Percentiles rank a stretch among this genome's conserved stretches.
These are phyloP conservation scores for Porites evermanni DNA, from an alignment of 92 coral and sea anemone genomes.

Conservation along the genomic window DNA sequence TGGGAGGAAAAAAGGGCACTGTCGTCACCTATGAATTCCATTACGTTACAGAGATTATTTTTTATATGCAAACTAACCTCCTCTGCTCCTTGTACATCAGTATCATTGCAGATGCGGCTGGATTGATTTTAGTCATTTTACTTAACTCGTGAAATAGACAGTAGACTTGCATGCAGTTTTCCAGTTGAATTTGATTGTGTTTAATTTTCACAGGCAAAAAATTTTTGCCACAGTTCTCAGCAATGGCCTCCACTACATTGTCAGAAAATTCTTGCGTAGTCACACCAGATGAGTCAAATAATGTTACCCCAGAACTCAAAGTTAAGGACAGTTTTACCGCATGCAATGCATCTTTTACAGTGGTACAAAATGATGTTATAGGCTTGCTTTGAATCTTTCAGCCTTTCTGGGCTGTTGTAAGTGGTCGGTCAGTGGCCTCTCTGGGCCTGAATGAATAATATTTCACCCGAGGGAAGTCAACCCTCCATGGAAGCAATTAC, in stretches of 20 bases:
- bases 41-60: too few relatives aligned
- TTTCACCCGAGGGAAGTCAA: constrained; percentile 70
- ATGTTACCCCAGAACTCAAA: background rate
- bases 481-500: constrained; percentile 74
- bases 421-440: constrained; percentile 68
- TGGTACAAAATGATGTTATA: constrained; percentile 39
- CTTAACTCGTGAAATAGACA: too few relatives aligned
- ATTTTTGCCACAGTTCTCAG: constrained; percentile 53
- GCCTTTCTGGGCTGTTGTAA: constrained; percentile 76
- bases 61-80: too few relatives aligned
- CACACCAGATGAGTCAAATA: constrained; percentile 58
- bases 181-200: too few relatives aligned
- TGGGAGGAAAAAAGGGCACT: too few relatives aligned
- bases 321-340: constrained; percentile 42
- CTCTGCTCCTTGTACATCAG: too few relatives aligned
- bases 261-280: constrained; percentile 69
- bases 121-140: too few relatives aligned
- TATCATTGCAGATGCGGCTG: too few relatives aligned
- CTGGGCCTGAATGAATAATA: constrained; percentile 71
- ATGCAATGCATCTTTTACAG: constrained; percentile 37
- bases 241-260: constrained; percentile 48
- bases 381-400: constrained; percentile 50
- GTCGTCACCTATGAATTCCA: too few relatives aligned
- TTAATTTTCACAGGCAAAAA: background rate
- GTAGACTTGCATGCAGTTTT: too few relatives aligned